Evolutionary conservation across 2,113 vertebrate genomes (phyloP).

Genomic region (Petrocephalus microphthalmus): DNA sequence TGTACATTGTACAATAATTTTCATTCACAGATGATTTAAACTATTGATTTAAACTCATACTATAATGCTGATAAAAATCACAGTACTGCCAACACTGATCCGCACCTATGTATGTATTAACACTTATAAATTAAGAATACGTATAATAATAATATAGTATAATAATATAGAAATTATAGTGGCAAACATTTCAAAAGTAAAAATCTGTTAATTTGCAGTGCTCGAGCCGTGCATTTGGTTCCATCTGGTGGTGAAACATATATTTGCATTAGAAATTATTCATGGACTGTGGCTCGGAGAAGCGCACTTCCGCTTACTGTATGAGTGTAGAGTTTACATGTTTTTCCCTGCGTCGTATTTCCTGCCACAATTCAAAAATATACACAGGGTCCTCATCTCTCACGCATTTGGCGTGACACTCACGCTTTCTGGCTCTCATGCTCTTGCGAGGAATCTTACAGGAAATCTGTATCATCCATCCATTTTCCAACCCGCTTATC

Average conservation of each 20-base stretch:
- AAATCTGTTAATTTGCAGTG: not conserved
- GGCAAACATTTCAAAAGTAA: not conserved
- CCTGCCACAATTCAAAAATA: not conserved
- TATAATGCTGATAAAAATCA: not conserved
- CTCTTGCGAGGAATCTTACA: no score
- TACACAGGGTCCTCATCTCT: not conserved
- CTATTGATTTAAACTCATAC: not conserved
- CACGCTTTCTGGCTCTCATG: no score
- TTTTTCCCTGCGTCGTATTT: not conserved
- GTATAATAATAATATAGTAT: not conserved
- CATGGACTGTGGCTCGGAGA: not conserved
- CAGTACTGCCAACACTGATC: not conserved
- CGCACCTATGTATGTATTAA: not conserved
- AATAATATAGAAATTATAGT: not conserved
- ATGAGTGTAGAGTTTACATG: not conserved
- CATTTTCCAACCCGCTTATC: no score
- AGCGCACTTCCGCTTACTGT: not conserved
- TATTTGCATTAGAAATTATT: not conserved
- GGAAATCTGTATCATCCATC: no score
- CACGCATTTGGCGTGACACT: no score
- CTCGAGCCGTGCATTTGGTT: conserved; percentile 23
- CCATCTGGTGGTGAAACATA: conserved; percentile 38
- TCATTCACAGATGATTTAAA: not conserved
- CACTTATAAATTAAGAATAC: not conserved
- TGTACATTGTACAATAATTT: not conserved